These are phyloP conservation scores for Microcebus lehilahytsara DNA, from an alignment of 2,113 vertebrate genomes.

Conservation along the genomic window DNA sequence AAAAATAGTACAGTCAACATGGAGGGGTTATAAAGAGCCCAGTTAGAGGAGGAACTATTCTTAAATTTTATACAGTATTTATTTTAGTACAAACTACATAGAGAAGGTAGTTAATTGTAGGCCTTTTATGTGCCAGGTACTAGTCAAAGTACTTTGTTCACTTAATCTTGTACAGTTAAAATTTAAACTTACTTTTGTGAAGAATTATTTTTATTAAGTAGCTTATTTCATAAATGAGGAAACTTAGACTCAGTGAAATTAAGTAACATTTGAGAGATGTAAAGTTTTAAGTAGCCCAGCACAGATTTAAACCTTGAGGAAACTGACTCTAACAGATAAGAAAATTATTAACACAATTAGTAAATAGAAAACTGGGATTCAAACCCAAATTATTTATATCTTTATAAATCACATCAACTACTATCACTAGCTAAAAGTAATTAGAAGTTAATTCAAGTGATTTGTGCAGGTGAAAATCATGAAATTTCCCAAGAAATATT, in stretches of 20 bases:
- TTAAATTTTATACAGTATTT: constrained; percentile 2
- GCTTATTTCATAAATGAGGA: constrained; percentile 7
- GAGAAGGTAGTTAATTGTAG: neutral
- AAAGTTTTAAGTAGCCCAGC: neutral
- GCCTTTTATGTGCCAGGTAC: neutral
- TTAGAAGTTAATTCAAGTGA: neutral
- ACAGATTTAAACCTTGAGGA: neutral
- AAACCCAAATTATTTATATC: neutral
- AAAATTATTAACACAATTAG: neutral
- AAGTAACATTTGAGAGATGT: neutral
- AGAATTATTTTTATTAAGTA: neutral
- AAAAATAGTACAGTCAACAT: neutral
- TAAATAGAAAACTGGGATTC: neutral
- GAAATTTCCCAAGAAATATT: neutral
- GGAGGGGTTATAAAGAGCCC: neutral
- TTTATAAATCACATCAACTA: neutral
- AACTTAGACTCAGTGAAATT: neutral
- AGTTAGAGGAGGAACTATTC: neutral
- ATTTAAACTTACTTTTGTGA: neutral
- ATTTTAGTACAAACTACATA: neutral
- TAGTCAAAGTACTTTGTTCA: neutral
- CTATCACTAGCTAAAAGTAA: neutral
- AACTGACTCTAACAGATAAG: neutral
- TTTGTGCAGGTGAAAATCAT: neutral
- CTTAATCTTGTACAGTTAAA: neutral